Evolutionary conservation across 2,888 invertebrate species (phyloP), one percentile per base, ranked within the genome.

Genomic region (Drepana falcataria): DNA sequence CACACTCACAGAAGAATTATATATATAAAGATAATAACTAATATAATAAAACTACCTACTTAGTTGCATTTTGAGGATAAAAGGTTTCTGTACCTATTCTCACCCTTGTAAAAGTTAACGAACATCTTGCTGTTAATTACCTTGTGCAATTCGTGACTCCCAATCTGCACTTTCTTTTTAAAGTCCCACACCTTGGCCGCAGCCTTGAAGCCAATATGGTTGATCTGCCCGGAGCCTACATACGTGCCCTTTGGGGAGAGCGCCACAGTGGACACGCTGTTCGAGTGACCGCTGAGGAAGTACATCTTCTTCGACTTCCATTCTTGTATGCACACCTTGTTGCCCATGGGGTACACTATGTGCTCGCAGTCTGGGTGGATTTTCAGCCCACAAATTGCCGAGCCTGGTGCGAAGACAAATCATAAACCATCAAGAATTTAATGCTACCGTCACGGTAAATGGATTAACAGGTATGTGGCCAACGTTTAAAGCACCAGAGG

Each of bases 181-280:
- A 95, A 98, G 75, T 97, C 94, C 98, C 98, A 98, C 21, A 98
- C 83, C 63, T 97, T 97, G 0, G 96, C 95, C 56, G 94, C 93
- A 0, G 98, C 94, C 81, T 96, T 96, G 79, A 97, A 98, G 3
- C 98, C 98, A 81, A 97, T 96, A 74, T 97, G 96, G 75, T 96
- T 98, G 47, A 95, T 93, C 85, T 98, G 97, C 0, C 98, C 98
- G 0, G 98, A 97, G 3, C 96, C 98, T 47, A 98, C 89, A 70
- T 93, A 96, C 35, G 94, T 94, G 35, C 98, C 91, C 53, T 93
- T 91, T 0, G 92, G 90, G 6, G 98, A 98, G 7, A 97, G 80
- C 51, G 95, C 95, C 35, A 97, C 88, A 2, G 96, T 93, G 0
- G 96, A 95, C 51, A 97, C 94, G 37, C 93, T 93, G 79, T 96